phyloP scores from a whole-genome alignment of 2,888 invertebrate species.

The Cyclophora albipunctata region DNA sequence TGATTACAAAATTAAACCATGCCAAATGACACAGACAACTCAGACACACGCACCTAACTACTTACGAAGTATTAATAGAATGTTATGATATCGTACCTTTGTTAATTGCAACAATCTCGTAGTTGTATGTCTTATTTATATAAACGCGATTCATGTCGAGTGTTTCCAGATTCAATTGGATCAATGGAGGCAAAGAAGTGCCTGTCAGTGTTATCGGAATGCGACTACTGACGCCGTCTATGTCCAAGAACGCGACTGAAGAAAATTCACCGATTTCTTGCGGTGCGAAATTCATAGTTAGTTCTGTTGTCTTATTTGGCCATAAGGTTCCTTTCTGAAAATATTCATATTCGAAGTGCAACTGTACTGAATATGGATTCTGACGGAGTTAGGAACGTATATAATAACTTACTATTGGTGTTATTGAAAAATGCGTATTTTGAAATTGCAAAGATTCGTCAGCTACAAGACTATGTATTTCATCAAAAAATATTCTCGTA shows the following conservation, averaged over 20 bases:
- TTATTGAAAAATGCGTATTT: slow-evolving; percentile 65
- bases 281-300: slow-evolving; percentile 75
- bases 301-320: slow-evolving; percentile 69
- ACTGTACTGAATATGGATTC: background rate
- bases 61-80: slow-evolving; percentile 5
- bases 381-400: background rate
- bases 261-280: slow-evolving; percentile 64
- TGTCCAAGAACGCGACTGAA: slow-evolving; percentile 73
- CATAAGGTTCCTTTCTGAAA: slow-evolving; percentile 75
- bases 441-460: slow-evolving; percentile 53
- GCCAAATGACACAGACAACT: background rate
- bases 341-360: slow-evolving; percentile 8
- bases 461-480: slow-evolving; percentile 57
- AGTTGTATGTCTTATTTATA: slow-evolving; percentile 74
- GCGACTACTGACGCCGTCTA: slow-evolving; percentile 71
- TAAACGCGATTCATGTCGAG: slow-evolving; percentile 75
- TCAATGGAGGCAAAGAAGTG: slow-evolving; percentile 72
- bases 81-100: slow-evolving; percentile 47
- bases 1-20: slow-evolving; percentile 4
- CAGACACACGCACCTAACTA: slow-evolving; percentile 2
- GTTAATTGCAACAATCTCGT: slow-evolving; percentile 76
- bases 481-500: slow-evolving; percentile 60
- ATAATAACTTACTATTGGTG: slow-evolving; percentile 64
- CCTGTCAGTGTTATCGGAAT: slow-evolving; percentile 70
- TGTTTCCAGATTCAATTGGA: slow-evolving; percentile 72